Percentiles rank a stretch among this genome's conserved stretches.
Evolutionary conservation across 2,113 vertebrate genomes (phyloP).

Genomic region (Azemiops feae): DNA sequence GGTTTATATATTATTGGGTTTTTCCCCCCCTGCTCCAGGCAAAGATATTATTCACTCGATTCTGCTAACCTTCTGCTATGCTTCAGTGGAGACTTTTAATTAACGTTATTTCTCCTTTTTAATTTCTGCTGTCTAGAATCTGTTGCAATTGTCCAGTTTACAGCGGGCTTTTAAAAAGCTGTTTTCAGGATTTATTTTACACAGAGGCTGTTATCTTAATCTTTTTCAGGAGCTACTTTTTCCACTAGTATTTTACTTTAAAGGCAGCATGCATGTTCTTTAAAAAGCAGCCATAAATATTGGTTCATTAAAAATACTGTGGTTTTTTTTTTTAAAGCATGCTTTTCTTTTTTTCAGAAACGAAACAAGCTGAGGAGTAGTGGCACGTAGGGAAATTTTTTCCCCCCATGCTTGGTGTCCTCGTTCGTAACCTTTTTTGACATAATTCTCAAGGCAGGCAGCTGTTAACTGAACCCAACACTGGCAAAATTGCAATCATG

Average conservation of each 20-base stretch:
- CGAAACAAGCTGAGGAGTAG: background rate
- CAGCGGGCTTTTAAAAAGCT: background rate
- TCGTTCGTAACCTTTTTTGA: background rate
- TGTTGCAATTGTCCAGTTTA: background rate
- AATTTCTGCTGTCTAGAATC: background rate
- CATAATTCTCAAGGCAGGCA: background rate
- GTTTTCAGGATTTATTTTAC: background rate
- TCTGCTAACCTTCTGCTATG: background rate
- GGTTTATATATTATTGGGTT: background rate
- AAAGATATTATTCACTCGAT: background rate
- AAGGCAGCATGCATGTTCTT: background rate
- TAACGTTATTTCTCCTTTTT: background rate
- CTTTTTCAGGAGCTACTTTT: background rate
- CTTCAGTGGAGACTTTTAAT: background rate
- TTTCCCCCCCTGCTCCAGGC: background rate
- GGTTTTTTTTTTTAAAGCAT: background rate
- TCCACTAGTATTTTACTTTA: background rate
- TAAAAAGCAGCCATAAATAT: background rate
- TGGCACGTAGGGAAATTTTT: background rate
- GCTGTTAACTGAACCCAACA: slow-evolving; percentile 10
- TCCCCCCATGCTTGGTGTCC: background rate
- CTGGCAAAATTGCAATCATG: slow-evolving; percentile 22
- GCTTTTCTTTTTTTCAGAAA: background rate
- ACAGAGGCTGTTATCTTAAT: background rate
- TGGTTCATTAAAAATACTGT: background rate